These are phyloP conservation scores for Pammene aurita DNA, from an alignment of 2,888 invertebrate genomes.

Conservation along the genomic window DNA sequence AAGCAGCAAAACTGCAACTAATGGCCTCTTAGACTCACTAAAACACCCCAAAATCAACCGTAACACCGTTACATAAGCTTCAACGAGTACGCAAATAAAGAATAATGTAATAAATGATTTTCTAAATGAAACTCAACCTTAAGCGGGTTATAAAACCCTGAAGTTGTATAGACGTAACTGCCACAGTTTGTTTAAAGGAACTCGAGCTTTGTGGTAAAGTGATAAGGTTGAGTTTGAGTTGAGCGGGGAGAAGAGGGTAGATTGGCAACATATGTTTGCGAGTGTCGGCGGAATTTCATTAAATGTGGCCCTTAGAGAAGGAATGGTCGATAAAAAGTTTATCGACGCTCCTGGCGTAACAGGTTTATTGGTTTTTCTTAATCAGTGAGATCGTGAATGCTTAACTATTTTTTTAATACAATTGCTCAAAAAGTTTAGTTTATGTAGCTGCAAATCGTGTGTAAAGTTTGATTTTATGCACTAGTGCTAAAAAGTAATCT, in stretches of 20 bases:
- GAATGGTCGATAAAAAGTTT: conserved; percentile 30
- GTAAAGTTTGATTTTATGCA: no score
- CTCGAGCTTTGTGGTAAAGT: neutral
- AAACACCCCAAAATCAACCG: conserved; percentile 11
- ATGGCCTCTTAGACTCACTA: neutral
- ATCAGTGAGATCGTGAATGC: no score
- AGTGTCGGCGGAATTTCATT: conserved; percentile 85
- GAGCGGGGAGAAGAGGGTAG: conserved; percentile 44
- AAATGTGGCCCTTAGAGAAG: conserved; percentile 72
- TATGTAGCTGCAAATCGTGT: no score
- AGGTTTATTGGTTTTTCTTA: no score
- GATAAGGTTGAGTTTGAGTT: conserved; percentile 22
- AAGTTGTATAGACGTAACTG: neutral
- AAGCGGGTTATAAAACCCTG: neutral
- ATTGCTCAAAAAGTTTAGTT: no score
- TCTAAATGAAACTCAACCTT: conserved; percentile 21
- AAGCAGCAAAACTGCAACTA: conserved; percentile 32
- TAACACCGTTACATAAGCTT: neutral
- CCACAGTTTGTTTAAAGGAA: neutral
- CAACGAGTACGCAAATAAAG: conserved; percentile 3
- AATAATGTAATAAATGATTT: conserved; percentile 19
- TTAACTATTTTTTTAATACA: no score
- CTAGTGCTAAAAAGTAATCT: no score
- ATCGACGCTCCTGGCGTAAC: neutral
- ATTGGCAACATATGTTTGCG: conserved; percentile 79